Evolutionary conservation across 1,140 invertebrate genomes (phyloP).

Genomic region (Penaeus chinensis): DNA sequence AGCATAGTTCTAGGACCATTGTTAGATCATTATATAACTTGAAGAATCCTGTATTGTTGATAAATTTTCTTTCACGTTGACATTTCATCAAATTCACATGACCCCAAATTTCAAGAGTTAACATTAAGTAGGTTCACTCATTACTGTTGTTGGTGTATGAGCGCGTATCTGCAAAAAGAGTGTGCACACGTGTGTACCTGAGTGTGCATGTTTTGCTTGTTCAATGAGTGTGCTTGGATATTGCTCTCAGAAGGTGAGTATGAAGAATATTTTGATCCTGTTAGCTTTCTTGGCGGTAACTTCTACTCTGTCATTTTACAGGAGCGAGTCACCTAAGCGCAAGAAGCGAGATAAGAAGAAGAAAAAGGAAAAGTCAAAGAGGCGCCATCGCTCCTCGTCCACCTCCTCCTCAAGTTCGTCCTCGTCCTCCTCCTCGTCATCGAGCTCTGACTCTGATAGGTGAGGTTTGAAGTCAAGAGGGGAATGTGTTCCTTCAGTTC

Average conservation of each 20-base stretch:
- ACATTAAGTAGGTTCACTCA: conserved; percentile 44
- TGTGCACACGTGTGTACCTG: conserved; percentile 40
- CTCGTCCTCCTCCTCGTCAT: conserved; percentile 46
- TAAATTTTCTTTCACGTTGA: conserved; percentile 42
- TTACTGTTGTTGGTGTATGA: conserved; percentile 35
- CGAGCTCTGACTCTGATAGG: conserved; percentile 58
- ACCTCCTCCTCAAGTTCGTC: conserved; percentile 47
- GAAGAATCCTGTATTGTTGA: conserved; percentile 43
- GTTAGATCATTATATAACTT: conserved; percentile 34
- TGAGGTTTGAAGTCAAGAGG: background rate
- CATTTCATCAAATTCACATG: conserved; percentile 33
- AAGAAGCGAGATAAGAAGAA: conserved; percentile 65
- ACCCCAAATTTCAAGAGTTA: conserved; percentile 7
- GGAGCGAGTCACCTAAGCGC: conserved; percentile 61
- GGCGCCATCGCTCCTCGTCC: conserved; percentile 61
- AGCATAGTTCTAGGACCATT: conserved; percentile 39
- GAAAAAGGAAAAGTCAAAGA: conserved; percentile 62
- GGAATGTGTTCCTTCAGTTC: background rate
- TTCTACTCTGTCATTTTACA: conserved; percentile 37
- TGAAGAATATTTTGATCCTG: background rate
- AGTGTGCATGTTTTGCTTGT: conserved; percentile 44
- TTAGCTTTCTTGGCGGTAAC: background rate
- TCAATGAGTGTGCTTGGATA: conserved; percentile 19
- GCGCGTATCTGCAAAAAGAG: conserved; percentile 35
- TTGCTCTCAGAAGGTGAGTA: conserved; percentile 13